Conservation (phyloP, 1,140 invertebrate genomes). For the Diploscapter pachys region DNA sequence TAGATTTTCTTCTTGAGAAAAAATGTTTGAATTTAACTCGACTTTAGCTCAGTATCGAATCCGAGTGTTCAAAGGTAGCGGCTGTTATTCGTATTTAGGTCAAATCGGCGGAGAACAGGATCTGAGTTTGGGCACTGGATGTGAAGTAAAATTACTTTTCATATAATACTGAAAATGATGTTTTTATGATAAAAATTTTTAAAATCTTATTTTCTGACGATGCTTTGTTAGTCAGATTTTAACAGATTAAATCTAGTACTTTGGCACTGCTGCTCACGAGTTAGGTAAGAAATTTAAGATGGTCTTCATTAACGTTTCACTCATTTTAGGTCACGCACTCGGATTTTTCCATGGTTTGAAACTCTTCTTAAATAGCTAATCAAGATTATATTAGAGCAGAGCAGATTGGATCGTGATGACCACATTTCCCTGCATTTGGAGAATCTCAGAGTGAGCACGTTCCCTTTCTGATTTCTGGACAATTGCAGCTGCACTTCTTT, state of each 20-base stretch:
- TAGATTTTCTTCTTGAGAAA: background rate
- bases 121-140: slow-evolving; percentile 25
- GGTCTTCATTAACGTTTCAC: too few relatives aligned
- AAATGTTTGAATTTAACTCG: slow-evolving; percentile 1
- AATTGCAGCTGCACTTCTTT: background rate
- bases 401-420: slow-evolving; percentile 33
- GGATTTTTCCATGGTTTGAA: slow-evolving; percentile 32
- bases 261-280: slow-evolving; percentile 38
- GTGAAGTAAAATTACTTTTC: slow-evolving; percentile 15
- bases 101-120: slow-evolving; percentile 27
- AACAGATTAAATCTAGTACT: slow-evolving; percentile 1
- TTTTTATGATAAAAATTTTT: background rate
- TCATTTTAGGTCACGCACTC: slow-evolving; percentile 18
- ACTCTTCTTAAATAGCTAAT: too few relatives aligned
- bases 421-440: slow-evolving; percentile 25
- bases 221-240: background rate
- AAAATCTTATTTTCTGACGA: background rate
- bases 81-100: slow-evolving; percentile 30
- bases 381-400: background rate
- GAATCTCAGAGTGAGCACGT: slow-evolving; percentile 16
- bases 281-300: background rate
- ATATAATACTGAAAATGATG: slow-evolving; percentile 12
- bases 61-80: slow-evolving; percentile 29
- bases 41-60: slow-evolving; percentile 18
- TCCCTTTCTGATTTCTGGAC: background rate